A percentile compares a stretch with the other conserved stretches of the same genome.
Conservation (phyloP, 2,888 invertebrate species). For the Yponomeuta malinellus region DNA sequence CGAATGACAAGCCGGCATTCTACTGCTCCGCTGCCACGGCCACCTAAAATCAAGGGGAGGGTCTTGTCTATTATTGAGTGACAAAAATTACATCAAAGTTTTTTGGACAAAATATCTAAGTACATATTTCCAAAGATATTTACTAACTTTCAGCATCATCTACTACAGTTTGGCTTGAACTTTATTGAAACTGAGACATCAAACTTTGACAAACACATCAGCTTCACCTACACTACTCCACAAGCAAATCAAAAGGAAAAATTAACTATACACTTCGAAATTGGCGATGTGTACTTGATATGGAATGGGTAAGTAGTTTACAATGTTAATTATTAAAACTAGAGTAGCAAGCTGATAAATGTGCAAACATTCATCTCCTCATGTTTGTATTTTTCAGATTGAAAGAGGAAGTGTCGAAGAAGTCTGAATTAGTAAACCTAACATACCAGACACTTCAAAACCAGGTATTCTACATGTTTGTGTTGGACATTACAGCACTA, state of each 20-base stretch:
- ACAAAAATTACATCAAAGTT: too few relatives aligned
- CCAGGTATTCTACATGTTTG: slow-evolving; percentile 48
- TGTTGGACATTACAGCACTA: slow-evolving; percentile 49
- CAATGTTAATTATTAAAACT: neutral
- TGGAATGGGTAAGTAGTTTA: slow-evolving; percentile 50
- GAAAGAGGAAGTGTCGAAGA: slow-evolving; percentile 39
- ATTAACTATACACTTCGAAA: slow-evolving; percentile 47
- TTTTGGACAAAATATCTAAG: neutral
- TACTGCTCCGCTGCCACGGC: too few relatives aligned
- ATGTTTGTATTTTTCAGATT: slow-evolving; percentile 36
- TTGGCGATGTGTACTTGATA: slow-evolving; percentile 52
- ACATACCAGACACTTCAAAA: slow-evolving; percentile 56
- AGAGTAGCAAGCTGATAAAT: neutral
- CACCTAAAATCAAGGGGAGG: too few relatives aligned
- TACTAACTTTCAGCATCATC: slow-evolving; percentile 46
- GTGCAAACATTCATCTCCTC: neutral
- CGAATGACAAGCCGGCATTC: too few relatives aligned
- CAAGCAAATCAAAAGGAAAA: slow-evolving; percentile 49
- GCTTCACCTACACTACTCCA: slow-evolving; percentile 45
- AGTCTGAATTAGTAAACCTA: slow-evolving; percentile 38
- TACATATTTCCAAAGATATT: neutral
- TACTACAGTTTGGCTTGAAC: slow-evolving; percentile 53
- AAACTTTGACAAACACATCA: slow-evolving; percentile 30
- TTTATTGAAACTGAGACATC: slow-evolving; percentile 53
- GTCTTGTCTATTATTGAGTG: too few relatives aligned